These are phyloP conservation scores for Cyprinodon diabolis DNA, from an alignment of 2,797 vertebrate genomes.

Conservation along the genomic window DNA sequence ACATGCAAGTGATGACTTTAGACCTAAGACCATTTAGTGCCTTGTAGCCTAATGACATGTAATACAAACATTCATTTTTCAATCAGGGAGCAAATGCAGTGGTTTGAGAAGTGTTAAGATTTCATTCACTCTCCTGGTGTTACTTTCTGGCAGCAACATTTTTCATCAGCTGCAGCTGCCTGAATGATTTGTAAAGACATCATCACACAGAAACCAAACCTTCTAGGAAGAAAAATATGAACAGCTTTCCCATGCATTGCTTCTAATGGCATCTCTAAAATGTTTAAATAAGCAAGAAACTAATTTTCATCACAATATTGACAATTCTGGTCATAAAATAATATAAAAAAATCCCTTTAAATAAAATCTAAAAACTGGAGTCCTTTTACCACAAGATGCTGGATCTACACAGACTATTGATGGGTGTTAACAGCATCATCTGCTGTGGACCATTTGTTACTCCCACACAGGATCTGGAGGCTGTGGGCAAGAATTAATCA, in stretches of 20 bases:
- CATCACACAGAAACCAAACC: neutral
- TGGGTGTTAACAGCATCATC: conserved; percentile 59
- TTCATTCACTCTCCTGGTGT: neutral
- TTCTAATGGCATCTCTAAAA: no score
- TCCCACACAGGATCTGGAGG: conserved; percentile 50
- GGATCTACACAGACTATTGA: conserved; percentile 2
- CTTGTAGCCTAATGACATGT: neutral
- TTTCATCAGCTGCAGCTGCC: neutral
- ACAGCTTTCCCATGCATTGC: neutral
- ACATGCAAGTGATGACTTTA: neutral
- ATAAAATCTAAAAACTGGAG: neutral
- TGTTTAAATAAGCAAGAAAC: neutral
- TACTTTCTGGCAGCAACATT: neutral
- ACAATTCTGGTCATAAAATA: neutral
- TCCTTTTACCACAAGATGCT: neutral
- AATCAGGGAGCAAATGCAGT: neutral
- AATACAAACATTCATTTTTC: neutral
- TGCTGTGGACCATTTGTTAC: conserved; percentile 53
- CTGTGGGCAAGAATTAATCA: conserved; percentile 7
- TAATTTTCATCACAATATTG: neutral
- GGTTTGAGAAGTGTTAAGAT: neutral
- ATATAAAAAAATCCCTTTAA: neutral
- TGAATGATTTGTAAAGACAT: neutral
- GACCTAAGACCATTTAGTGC: neutral
- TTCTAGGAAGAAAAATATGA: neutral